Base-by-base conservation (phyloP, 2,797 vertebrate species). In the Lutjanus argentimaculatus region DNA sequence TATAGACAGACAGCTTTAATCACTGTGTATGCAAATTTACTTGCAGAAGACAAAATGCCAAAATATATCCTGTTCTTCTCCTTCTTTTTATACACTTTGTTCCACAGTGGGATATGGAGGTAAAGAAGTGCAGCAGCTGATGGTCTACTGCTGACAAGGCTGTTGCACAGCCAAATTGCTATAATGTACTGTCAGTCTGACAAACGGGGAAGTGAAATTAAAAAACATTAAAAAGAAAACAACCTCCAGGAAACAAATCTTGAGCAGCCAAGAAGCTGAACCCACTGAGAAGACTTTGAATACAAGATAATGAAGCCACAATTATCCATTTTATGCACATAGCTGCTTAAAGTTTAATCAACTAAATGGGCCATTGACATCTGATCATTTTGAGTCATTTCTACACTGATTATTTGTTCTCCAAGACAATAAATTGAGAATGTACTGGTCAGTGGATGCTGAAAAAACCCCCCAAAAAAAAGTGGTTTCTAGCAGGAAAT, bases 91-190 rank as follows among this genome's bases (percentile, higher is more conserved):
- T 82, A 46, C 43, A 49, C 25, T 63, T 63, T 12, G 48, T 67
- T 67, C 56, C 49, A 83, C 66, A 56, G 43, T 21, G 64, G n/a
- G 61, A 42, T 59, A 57, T 43, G 61, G 19, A 17, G 57, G 46
- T 53, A 15, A 48, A 72, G 73, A 36, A 80, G 56, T 64, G 67
- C 62, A 70, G 66, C 56, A 82, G 77, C 75, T 79, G 73, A 88
- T 72, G 21, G 48, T 77, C 40, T 68, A 53, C 75, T 42, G 77
- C 85, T 90, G 91, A 90, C 86, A 75, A 67, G 55, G 70, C 76
- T 84, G 75, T 53, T 79, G 52, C 77, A 52, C 86, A 52, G 85
- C 85, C 82, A 90, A 89, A 89, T 84, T 74, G 68, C 75, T 79
- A n/a, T 88, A 83, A 87, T 87, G 55, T 73, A 73, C 71, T 75